Conservation (phyloP, 2,888 invertebrate species). For the Thymelicus lineola region DNA sequence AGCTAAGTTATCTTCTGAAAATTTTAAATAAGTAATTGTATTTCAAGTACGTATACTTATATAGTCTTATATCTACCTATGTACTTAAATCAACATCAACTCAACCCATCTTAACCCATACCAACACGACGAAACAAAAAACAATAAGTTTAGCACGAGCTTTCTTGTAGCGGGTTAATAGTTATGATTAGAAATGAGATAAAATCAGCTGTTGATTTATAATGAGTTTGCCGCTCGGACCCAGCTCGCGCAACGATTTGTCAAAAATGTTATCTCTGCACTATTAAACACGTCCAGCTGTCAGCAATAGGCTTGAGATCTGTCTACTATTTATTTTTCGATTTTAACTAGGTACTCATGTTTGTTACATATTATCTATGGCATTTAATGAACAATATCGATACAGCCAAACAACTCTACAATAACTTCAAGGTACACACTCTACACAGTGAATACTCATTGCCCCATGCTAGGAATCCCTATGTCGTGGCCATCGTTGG, state of each 20-base stretch:
- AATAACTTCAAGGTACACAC: too few relatives aligned
- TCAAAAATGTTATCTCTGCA: conserved; percentile 37
- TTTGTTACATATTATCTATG: too few relatives aligned
- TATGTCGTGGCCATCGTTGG: too few relatives aligned
- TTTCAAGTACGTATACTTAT: neutral
- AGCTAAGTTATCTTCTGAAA: too few relatives aligned
- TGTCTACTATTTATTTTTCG: conserved; percentile 37
- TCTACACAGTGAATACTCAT: too few relatives aligned
- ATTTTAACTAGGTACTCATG: too few relatives aligned
- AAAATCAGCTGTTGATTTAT: conserved; percentile 53
- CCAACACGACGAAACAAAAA: conserved; percentile 21
- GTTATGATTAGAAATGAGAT: conserved; percentile 54
- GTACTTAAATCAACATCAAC: conserved; percentile 12
- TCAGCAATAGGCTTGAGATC: conserved; percentile 25
- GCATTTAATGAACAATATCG: too few relatives aligned
- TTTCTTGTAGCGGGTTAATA: conserved; percentile 48
- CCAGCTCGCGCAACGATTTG: conserved; percentile 42
- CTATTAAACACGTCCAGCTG: conserved; percentile 32
- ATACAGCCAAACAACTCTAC: too few relatives aligned
- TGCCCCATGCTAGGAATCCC: too few relatives aligned
- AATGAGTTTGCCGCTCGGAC: conserved; percentile 47
- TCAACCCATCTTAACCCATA: conserved; percentile 17
- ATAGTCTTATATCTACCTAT: neutral
- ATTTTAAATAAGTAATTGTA: too few relatives aligned
- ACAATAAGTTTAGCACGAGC: conserved; percentile 35